Evolutionary conservation across 2,888 invertebrate genomes (phyloP).

Genomic region (Plemyria rubiginata): DNA sequence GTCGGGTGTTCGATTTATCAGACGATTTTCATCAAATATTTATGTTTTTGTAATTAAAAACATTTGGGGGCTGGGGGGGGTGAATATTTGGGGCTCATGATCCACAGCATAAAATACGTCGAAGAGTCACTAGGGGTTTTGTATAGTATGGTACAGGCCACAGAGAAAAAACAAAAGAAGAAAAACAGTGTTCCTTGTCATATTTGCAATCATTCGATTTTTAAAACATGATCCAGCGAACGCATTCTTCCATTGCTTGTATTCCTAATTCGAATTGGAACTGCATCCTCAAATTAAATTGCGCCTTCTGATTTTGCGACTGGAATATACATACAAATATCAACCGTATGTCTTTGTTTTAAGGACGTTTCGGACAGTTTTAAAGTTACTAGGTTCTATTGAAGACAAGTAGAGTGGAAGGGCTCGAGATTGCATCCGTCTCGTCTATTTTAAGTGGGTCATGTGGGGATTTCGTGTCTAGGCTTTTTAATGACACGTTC

Average conservation of each 20-base stretch:
- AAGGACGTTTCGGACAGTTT: slow-evolving; percentile 12
- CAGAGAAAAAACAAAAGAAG: neutral
- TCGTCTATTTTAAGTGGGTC: slow-evolving; percentile 31
- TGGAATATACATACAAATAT: slow-evolving; percentile 5
- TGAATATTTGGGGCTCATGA: no score
- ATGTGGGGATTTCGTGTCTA: slow-evolving; percentile 24
- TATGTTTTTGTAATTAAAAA: no score
- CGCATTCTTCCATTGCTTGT: slow-evolving; percentile 18
- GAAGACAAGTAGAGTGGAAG: slow-evolving; percentile 38
- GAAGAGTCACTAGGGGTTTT: no score
- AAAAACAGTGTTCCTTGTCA: neutral
- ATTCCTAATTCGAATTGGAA: slow-evolving; percentile 32
- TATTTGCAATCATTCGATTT: slow-evolving; percentile 8
- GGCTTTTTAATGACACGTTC: slow-evolving; percentile 20
- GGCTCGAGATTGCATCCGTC: slow-evolving; percentile 33
- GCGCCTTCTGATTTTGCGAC: slow-evolving; percentile 10
- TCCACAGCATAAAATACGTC: no score
- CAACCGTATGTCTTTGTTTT: slow-evolving; percentile 4
- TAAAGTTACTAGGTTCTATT: slow-evolving; percentile 17
- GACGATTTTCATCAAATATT: no score
- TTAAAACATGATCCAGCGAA: slow-evolving; percentile 36
- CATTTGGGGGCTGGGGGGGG: no score
- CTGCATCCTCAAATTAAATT: slow-evolving; percentile 31
- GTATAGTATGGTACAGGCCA: no score
- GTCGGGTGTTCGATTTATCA: no score